These are phyloP conservation scores for Calidris pugnax DNA, from an alignment of 2,113 vertebrate genomes.

Conservation along the genomic window DNA sequence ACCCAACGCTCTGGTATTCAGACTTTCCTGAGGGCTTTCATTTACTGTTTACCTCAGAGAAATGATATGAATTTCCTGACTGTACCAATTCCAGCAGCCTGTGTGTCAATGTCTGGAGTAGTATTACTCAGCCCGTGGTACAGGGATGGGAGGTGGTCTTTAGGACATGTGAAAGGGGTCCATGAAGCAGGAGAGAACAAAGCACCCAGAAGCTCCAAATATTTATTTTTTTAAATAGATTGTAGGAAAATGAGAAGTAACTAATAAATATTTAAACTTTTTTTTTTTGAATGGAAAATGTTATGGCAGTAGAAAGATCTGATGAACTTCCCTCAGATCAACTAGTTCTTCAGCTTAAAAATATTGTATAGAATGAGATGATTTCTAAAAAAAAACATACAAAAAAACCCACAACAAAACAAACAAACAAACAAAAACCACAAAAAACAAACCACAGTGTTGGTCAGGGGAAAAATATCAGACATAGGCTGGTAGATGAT, in stretches of 20 bases:
- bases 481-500: no score
- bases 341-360: no score
- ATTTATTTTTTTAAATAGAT: not conserved
- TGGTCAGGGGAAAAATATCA: no score
- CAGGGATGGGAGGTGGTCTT: not conserved
- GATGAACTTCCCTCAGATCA: no score
- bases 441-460: no score
- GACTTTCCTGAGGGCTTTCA: constrained; percentile 54
- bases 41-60: constrained; percentile 40
- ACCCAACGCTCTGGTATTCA: not conserved
- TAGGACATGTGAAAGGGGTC: not conserved
- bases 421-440: no score
- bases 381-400: no score
- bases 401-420: no score
- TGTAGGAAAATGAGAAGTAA: not conserved
- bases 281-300: not conserved
- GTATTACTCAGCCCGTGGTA: constrained; percentile 30
- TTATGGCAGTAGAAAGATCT: no score
- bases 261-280: not conserved
- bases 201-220: not conserved
- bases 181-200: not conserved
- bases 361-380: no score
- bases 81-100: constrained; percentile 19
- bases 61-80: constrained; percentile 42
- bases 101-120: constrained; percentile 19